Base-by-base conservation (phyloP, 2,888 invertebrate species). In the Tipula unca region DNA sequence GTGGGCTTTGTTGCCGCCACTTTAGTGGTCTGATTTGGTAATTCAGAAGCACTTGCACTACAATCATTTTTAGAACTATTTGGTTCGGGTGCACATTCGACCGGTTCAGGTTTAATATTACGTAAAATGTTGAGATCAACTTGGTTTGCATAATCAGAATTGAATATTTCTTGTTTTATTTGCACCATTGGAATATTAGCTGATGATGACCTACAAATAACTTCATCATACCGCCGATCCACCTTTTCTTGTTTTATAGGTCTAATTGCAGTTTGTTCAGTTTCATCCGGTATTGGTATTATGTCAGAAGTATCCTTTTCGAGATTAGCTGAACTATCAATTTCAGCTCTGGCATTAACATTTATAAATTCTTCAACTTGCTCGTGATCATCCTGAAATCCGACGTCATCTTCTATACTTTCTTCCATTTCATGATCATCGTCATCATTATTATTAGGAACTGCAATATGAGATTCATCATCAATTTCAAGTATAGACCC, bases 21-120 rank as follows among this genome's bases (percentile, higher is more conserved):
- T 84, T 17, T 29, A 83, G 4, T 32, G 3, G n/a, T 35, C 13
- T 69, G 54, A 85, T 25, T 85, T 42, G 29, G 6, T 32, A 0
- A 0, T 20, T 17, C 85, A 87, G 87, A 13, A 88, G 82, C 29
- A 85, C 86, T n/a, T 85, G 25, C 3, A 13, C 86, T 54, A 17
- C 3, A 10, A 36, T n/a, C 82, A 54, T 42, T 86, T 85, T 85
- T 84, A 36, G 36, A 35, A 1, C 39, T 36, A 32, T 83, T 83
- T 5, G 17, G 17, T 5, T n/a, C 83, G 5, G 83, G n/a, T 1
- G 25, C 17, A 29, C 8, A 5, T 6, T n/a, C 82, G 13, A 29
- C 20, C 3, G 39, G 84, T 86, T 90, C 90, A 29, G 88, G 88
- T 85, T 90, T 90, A 0, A 90, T 88, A 4, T 87, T 87, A 0